Evolutionary conservation across 2,797 vertebrate genomes (phyloP).

Genomic region (Sciurus vulgaris): DNA sequence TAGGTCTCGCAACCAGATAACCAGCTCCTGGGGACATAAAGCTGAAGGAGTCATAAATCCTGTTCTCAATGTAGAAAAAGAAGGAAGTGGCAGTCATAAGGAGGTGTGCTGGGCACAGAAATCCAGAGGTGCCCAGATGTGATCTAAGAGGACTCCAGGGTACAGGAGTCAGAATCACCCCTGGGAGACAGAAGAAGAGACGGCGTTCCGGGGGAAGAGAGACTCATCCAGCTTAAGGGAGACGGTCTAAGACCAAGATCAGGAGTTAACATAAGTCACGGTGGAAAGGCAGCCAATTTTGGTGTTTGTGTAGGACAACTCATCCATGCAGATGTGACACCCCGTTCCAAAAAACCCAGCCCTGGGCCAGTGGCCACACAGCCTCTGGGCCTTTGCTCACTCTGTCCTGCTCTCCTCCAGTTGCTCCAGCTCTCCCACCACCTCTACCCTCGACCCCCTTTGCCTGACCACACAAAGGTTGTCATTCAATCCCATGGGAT

Average conservation of each 20-base stretch:
- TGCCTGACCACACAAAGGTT: too few species aligned
- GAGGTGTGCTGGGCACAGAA: neutral
- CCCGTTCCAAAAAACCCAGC: too few species aligned
- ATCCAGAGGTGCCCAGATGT: neutral
- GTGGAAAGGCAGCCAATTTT: neutral
- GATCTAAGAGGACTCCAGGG: neutral
- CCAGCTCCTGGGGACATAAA: neutral
- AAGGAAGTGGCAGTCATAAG: neutral
- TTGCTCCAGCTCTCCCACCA: neutral
- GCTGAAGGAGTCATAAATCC: neutral
- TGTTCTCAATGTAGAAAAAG: neutral
- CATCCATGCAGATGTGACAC: fast-evolving
- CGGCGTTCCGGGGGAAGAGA: neutral
- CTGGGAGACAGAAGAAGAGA: neutral
- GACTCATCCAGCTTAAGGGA: neutral
- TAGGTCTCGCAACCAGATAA: neutral
- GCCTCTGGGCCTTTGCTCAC: neutral
- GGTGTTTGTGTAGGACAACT: neutral
- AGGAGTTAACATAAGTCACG: neutral
- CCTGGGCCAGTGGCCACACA: neutral
- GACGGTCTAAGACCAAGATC: neutral
- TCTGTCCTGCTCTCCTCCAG: neutral
- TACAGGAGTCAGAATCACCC: neutral
- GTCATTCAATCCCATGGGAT: too few species aligned
- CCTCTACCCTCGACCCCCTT: too few species aligned